Conservation (phyloP, 2,113 vertebrate genomes). For the Nothobranchius furzeri region DNA sequence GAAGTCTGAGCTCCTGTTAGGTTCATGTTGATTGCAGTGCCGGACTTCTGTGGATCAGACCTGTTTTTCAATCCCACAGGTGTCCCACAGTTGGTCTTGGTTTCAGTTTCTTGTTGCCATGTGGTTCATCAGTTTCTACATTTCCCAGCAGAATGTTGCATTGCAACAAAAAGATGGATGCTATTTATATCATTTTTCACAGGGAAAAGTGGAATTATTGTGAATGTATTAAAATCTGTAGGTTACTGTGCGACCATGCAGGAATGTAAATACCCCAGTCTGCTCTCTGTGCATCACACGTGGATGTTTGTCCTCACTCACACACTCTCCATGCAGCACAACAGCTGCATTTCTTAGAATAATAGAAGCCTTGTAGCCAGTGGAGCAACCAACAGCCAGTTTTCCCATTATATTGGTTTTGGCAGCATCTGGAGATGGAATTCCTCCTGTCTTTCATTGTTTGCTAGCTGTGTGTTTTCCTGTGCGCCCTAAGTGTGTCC, state of each 20-base stretch:
- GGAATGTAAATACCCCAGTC: slow-evolving; percentile 7
- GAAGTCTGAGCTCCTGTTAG: too few relatives aligned
- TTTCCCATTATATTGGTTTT: slow-evolving; percentile 30
- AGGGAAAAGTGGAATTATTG: too few relatives aligned
- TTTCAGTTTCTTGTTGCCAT: slow-evolving; percentile 2
- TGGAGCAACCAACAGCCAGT: slow-evolving; percentile 28
- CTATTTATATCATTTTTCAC: too few relatives aligned
- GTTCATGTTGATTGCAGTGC: too few relatives aligned
- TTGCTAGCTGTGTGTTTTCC: slow-evolving; percentile 21
- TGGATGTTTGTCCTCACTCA: background rate
- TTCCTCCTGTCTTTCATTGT: slow-evolving; percentile 29
- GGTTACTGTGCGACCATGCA: background rate
- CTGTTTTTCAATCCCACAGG: too few relatives aligned
- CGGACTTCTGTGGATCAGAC: too few relatives aligned
- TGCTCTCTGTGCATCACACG: slow-evolving; percentile 8
- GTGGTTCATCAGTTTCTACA: slow-evolving; percentile 8
- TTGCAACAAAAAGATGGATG: background rate
- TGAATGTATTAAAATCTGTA: background rate
- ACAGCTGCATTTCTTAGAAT: slow-evolving; percentile 32
- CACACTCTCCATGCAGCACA: slow-evolving; percentile 12
- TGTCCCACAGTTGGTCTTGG: too few relatives aligned
- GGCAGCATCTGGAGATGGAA: slow-evolving; percentile 35
- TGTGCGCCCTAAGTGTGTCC: slow-evolving; percentile 7
- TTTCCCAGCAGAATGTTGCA: background rate
- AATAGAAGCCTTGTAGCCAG: slow-evolving; percentile 30